Evolutionary conservation across 2,888 invertebrate genomes (phyloP).

Genomic region (Drosophila antonietae): DNA sequence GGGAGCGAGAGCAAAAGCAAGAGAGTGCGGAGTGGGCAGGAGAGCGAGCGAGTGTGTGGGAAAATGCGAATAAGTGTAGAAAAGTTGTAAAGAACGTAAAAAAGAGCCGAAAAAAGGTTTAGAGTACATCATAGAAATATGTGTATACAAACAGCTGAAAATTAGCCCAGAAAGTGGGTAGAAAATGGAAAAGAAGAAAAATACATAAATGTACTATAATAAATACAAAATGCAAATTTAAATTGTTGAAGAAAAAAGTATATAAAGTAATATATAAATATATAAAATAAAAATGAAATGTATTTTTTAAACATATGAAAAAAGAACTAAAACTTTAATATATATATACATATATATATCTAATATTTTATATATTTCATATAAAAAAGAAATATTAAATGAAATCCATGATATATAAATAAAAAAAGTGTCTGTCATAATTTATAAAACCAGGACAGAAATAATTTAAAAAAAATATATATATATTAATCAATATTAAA

Average conservation of each 20-base stretch:
- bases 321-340: too few species aligned
- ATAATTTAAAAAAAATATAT: background rate
- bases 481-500: background rate
- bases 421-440: background rate
- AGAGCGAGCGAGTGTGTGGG: slow-evolving; percentile 9
- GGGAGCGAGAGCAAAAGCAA: slow-evolving; percentile 2
- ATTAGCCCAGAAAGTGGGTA: background rate
- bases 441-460: too few species aligned
- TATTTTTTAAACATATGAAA: too few species aligned
- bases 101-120: slow-evolving; percentile 13
- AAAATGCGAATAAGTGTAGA: slow-evolving; percentile 42
- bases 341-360: too few species aligned
- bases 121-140: background rate
- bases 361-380: too few species aligned
- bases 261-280: background rate
- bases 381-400: too few species aligned
- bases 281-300: too few species aligned
- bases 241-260: background rate
- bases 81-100: slow-evolving; percentile 51
- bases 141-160: slow-evolving; percentile 11
- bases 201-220: too few species aligned
- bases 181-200: background rate
- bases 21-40: slow-evolving; percentile 11
- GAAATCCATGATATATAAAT: background rate
- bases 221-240: background rate